Evolutionary conservation across 2,888 invertebrate species (phyloP), one percentile per base, ranked within the genome.

Genomic region (Folsomia manolachei): DNA sequence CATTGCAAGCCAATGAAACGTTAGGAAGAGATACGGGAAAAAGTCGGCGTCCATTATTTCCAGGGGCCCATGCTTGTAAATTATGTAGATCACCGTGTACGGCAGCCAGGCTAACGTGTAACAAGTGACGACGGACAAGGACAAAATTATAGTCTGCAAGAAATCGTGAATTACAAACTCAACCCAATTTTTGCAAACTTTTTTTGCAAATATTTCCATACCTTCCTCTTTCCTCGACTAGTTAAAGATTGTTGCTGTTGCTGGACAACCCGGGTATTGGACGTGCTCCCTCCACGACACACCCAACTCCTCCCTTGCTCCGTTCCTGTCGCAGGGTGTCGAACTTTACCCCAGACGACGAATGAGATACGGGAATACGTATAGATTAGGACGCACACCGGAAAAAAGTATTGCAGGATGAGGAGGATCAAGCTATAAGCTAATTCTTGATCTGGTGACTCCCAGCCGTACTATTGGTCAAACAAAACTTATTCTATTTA

Each of bases 311-410:
- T 4, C 39, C 39, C 39, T 73, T 66, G 21, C 71, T 65, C 71
- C 69, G 53, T 53, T 62, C 63, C 18, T 69, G 52, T 1, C 69
- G 25, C 9, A 24, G 18, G 63, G 7, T 25, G 23, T 7, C 91
- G 90, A 27, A 90, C 86, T 77, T 92, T 91, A 26, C 92, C 92
- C 93, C 94, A 94, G 60, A 95, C 92, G 18, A 91, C 90, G 64
- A 91, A 87, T 0, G 91, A 94, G 74, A 95, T 95, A 78, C 91
- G 88, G 0, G 90, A 89, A 83, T 95, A 95, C 0, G 94, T 94
- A 83, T 91, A 91, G 71, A 93, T 86, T 9, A 95, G 87, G 56
- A 93, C 92, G 26, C 88, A 83, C 76, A 94, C 86, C 0, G 95
- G 95, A 75, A 94, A 85, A 74, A 91, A 87, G 83, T 94, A 95